These are phyloP conservation scores for Peromyscus leucopus DNA, from an alignment of 2,113 vertebrate species.

Conservation along the genomic window DNA sequence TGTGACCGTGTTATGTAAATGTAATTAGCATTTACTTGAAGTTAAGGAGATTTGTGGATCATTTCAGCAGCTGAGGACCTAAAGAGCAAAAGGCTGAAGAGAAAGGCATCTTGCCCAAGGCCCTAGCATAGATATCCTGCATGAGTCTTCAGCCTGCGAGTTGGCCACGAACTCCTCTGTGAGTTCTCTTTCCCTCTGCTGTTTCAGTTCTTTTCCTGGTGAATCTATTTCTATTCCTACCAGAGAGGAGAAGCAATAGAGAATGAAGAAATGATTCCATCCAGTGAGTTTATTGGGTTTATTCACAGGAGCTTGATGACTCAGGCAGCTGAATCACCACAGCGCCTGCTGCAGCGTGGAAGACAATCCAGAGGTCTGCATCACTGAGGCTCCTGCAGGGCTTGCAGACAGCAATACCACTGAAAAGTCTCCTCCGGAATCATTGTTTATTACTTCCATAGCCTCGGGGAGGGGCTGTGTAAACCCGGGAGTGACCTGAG, in stretches of 20 bases:
- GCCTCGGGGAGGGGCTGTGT: neutral
- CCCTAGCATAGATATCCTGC: neutral
- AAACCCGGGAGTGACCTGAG: neutral
- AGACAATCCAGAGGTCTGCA: neutral
- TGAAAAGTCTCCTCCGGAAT: neutral
- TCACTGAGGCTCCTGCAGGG: neutral
- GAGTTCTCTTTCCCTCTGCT: neutral
- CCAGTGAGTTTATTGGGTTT: neutral
- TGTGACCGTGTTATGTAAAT: neutral
- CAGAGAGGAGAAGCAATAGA: neutral
- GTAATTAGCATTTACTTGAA: neutral
- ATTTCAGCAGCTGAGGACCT: neutral
- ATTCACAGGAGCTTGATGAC: neutral
- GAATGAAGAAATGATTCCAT: neutral
- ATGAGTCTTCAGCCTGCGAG: neutral
- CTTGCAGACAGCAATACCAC: neutral
- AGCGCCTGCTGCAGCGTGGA: neutral
- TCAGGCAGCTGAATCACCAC: neutral
- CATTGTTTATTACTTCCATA: neutral
- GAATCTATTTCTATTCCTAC: neutral
- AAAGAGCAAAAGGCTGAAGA: neutral
- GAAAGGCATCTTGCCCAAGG: neutral
- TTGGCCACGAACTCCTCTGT: too few species aligned
- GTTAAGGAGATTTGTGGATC: neutral
- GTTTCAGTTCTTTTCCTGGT: neutral